Evolutionary conservation across 2,797 vertebrate species (phyloP).

Genomic region (Sphaeramia orbicularis): DNA sequence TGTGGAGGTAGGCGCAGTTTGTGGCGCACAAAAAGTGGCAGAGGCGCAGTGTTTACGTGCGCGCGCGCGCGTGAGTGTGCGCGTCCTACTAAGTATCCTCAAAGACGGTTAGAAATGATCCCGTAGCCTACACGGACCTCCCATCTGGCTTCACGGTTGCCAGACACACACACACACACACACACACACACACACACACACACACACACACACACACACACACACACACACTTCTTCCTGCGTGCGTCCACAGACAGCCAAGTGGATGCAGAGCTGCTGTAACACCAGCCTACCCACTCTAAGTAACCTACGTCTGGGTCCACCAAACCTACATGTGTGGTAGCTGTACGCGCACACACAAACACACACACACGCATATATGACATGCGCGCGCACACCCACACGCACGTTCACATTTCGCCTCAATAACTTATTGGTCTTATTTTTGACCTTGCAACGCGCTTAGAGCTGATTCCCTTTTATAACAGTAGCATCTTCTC

Average conservation of each 20-base stretch:
- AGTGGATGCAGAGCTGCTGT: conserved; percentile 22
- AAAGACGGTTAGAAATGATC: background rate
- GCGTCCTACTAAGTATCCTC: background rate
- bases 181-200: background rate
- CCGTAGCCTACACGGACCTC: background rate
- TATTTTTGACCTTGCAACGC: conserved; percentile 66
- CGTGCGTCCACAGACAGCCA: background rate
- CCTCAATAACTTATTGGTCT: conserved; percentile 38
- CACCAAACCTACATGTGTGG: background rate
- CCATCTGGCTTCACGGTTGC: background rate
- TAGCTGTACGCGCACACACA: conserved; percentile 12
- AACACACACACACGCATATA: too few species aligned
- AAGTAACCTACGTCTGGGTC: conserved; percentile 11
- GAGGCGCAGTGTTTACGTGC: conserved; percentile 2
- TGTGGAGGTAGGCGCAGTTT: conserved; percentile 23
- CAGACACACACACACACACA: background rate
- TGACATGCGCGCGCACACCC: too few species aligned
- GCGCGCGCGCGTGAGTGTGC: background rate
- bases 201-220: too few species aligned
- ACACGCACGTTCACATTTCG: background rate
- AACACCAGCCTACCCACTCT: conserved; percentile 9
- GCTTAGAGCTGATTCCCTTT: conserved; percentile 14
- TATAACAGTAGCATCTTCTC: background rate
- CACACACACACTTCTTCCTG: background rate
- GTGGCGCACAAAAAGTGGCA: background rate